Evolutionary conservation across 2,113 vertebrate genomes (phyloP).

Genomic region (Eudorcas thomsonii): DNA sequence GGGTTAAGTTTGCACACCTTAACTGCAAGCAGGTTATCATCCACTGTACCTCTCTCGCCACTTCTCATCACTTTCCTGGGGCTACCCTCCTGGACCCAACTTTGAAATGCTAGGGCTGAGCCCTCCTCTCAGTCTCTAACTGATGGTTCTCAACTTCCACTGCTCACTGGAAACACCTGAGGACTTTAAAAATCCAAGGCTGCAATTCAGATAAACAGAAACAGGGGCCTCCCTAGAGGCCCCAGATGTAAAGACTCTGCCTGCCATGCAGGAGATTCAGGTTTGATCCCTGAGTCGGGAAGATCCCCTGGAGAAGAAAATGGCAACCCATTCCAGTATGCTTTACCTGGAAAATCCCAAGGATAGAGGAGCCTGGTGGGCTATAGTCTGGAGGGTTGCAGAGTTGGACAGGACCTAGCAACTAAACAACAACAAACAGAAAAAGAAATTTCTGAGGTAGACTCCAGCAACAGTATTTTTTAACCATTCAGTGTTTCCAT

Average conservation of each 20-base stretch:
- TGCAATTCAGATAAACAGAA: slow-evolving; percentile 31
- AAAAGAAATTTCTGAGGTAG: background rate
- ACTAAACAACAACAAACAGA: background rate
- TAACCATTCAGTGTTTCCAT: slow-evolving; percentile 14
- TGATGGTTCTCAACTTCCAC: slow-evolving; percentile 18
- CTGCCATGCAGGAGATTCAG: background rate
- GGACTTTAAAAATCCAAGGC: background rate
- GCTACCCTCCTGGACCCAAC: background rate
- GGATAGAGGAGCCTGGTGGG: background rate
- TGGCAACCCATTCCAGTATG: background rate
- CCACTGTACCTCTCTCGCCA: background rate
- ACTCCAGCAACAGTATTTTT: background rate
- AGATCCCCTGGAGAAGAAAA: background rate
- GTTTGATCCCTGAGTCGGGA: background rate
- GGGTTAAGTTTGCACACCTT: background rate
- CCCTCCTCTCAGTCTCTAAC: background rate
- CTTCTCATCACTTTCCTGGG: background rate
- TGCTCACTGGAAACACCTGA: background rate
- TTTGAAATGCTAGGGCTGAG: background rate
- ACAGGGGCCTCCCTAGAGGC: background rate
- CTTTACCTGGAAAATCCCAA: background rate
- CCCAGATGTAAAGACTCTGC: background rate
- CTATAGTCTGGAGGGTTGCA: background rate
- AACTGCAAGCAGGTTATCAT: background rate
- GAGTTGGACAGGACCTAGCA: background rate